A percentile compares a stretch with the other conserved stretches of the same genome.
Conservation (phyloP, 2,797 vertebrate species). For the Chloroceryle inda region DNA sequence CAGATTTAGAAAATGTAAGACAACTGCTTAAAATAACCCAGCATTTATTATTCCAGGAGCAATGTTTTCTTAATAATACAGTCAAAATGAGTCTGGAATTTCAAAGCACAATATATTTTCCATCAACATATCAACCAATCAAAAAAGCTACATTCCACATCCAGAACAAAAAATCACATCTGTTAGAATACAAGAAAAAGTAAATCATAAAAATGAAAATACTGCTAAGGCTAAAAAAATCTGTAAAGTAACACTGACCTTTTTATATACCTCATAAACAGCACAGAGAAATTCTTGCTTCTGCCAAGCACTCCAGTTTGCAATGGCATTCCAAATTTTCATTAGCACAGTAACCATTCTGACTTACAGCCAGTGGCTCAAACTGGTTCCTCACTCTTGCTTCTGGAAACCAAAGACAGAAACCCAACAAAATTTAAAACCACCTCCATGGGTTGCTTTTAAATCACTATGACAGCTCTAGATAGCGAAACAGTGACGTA, state of each 20-base stretch:
- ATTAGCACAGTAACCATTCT: constrained; percentile 3
- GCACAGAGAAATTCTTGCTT: constrained; percentile 34
- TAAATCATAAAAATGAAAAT: background rate
- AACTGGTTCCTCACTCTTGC: background rate
- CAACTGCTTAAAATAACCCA: constrained; percentile 42
- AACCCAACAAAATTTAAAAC: background rate
- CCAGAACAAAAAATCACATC: background rate
- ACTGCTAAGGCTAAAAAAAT: constrained; percentile 26
- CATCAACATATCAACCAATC: background rate
- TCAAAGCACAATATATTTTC: constrained; percentile 30
- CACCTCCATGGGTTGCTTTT: background rate
- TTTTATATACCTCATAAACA: constrained; percentile 55
- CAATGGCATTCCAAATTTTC: constrained; percentile 13
- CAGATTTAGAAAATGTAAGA: constrained; percentile 26
- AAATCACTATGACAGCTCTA: background rate
- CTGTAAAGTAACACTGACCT: constrained; percentile 55
- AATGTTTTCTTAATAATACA: constrained; percentile 49
- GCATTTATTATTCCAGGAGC: constrained; percentile 57
- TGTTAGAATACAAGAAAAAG: constrained; percentile 39
- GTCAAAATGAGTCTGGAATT: constrained; percentile 45
- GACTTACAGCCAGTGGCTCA: background rate
- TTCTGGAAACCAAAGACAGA: background rate
- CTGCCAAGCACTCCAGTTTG: constrained; percentile 32
- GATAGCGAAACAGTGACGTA: background rate
- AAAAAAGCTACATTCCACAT: background rate